A percentile compares a stretch with the other conserved stretches of the same genome.
phyloP scores from a whole-genome alignment of 1,140 invertebrate species.

The Mya arenaria region DNA sequence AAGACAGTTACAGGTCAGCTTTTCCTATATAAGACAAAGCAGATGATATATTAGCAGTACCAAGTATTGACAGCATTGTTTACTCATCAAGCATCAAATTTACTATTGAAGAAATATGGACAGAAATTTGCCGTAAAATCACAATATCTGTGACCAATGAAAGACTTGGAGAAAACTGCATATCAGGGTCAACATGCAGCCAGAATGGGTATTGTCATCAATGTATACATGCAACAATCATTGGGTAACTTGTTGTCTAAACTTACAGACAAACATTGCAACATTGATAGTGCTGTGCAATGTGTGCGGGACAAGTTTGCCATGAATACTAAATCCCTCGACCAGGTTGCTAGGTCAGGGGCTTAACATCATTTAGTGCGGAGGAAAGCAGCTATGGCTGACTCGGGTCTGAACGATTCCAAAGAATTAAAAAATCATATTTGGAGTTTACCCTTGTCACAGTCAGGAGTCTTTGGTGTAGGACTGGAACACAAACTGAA shows the following conservation, averaged over 20 bases:
- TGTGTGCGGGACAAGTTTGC: slow-evolving; percentile 29
- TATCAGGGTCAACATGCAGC: slow-evolving; percentile 43
- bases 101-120: slow-evolving; percentile 9
- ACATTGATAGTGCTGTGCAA: slow-evolving; percentile 26
- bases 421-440: neutral
- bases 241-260: neutral
- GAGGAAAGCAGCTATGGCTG: neutral
- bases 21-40: neutral
- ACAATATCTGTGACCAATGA: slow-evolving; percentile 17
- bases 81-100: too few species aligned
- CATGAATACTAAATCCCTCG: slow-evolving; percentile 17
- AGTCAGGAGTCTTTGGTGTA: slow-evolving; percentile 14
- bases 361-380: neutral
- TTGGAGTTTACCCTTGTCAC: neutral
- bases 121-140: neutral
- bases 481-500: slow-evolving; percentile 2
- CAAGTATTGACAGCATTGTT: slow-evolving; percentile 14
- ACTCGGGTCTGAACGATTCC: neutral
- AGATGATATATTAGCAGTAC: neutral
- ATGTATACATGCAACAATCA: slow-evolving; percentile 25
- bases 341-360: neutral
- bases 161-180: slow-evolving; percentile 14
- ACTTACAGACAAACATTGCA: neutral
- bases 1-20: neutral
- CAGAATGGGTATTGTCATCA: slow-evolving; percentile 30